Evolutionary conservation across 2,113 vertebrate genomes (phyloP).

Genomic region (Rhynchomys soricoides): DNA sequence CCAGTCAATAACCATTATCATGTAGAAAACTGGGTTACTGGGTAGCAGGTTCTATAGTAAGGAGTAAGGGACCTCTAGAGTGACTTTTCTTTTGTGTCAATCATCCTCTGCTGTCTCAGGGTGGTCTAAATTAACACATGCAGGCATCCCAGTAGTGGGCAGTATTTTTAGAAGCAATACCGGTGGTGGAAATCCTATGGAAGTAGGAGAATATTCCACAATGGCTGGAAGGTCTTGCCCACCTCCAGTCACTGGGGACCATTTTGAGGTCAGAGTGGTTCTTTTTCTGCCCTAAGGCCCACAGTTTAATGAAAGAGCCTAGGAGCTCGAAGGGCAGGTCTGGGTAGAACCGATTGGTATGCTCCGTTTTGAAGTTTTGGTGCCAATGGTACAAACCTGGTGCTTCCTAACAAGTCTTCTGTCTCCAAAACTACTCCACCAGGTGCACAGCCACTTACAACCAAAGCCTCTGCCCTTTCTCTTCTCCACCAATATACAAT

Average conservation of each 20-base stretch:
- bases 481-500: background rate
- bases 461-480: background rate
- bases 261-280: background rate
- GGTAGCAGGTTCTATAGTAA: background rate
- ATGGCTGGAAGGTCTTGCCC: background rate
- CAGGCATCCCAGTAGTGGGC: background rate
- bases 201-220: background rate
- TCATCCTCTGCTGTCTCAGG: background rate
- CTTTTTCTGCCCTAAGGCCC: background rate
- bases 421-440: background rate
- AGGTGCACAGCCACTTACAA: background rate
- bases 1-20: background rate
- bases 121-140: background rate
- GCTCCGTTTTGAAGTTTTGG: background rate
- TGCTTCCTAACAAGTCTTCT: background rate
- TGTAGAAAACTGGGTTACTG: background rate
- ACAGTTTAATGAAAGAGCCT: background rate
- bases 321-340: background rate
- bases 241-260: background rate
- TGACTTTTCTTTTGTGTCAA: background rate
- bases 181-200: background rate
- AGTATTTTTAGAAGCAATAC: background rate
- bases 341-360: background rate
- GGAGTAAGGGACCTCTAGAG: background rate
- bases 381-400: background rate